Evolutionary conservation across 2,888 invertebrate genomes (phyloP), one percentile per base, ranked within the genome.

Genomic region (Ophioninae sp.): DNA sequence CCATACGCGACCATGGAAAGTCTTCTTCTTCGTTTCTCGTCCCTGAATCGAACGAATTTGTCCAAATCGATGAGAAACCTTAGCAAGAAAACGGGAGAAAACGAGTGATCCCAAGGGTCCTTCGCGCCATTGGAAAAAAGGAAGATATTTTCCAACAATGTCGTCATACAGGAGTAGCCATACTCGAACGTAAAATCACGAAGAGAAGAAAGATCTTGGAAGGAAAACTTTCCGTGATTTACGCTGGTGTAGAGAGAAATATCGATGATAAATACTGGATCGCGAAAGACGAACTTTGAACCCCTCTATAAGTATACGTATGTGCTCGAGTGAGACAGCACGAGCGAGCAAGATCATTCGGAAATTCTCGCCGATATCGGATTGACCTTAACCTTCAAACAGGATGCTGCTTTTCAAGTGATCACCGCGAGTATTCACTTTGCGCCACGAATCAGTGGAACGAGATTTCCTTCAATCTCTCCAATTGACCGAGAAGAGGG

Each of bases 1-100:
- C 0, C 22, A 9, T 22, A 8, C 59, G 22, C 83, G 87, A 89
- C 88, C 89, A 86, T 82, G 83, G 79, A 86, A 86, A 83, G 76
- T 85, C 86, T 88, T 88, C 89, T 90, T 90, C 87, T 61, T 6
- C 56, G 3, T 23, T 20, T 65, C 65, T 74, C 51, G 30, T 74
- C 75, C 64, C 83, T 82, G 17, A 0, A 13, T 10, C 51, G 6
- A 23, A 13, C 41, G 37, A 39, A 22, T 72, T 20, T 10, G 41
- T 61, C 41, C 1, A 20, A 44, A 22, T 56, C 20, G 37, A 71
- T 30, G 6, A 56, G 7, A 58, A 71, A 71, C n/a, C 23, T 0
- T 6, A 6, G n/a, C 30, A 71, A n/a, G 37, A 9, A 77, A 83
- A 82, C 72, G 59, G 68, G 74, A 75, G 85, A 78, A 83, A 22